These are phyloP conservation scores for Bombus pascuorum DNA, from an alignment of 1,140 invertebrate genomes.

Conservation along the genomic window DNA sequence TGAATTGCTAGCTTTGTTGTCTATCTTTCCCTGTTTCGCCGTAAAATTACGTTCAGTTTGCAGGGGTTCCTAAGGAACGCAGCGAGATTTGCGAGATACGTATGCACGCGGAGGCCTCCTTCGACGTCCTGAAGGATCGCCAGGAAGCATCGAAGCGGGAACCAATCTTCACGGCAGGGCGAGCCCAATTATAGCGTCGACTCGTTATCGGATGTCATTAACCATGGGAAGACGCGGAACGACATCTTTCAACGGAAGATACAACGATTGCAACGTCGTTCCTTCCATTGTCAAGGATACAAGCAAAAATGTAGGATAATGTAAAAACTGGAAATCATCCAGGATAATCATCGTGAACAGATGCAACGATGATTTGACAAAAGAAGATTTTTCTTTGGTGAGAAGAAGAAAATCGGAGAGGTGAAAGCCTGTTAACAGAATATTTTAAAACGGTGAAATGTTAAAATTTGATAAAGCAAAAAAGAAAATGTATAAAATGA, in stretches of 20 bases:
- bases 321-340: neutral
- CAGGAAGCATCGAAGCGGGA: neutral
- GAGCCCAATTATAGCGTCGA: conserved; percentile 38
- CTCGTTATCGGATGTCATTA: conserved; percentile 46
- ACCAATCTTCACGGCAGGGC: conserved; percentile 17
- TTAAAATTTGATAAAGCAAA: no score
- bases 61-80: neutral
- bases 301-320: neutral
- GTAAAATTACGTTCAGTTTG: conserved; percentile 58
- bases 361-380: neutral
- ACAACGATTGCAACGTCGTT: neutral
- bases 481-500: no score
- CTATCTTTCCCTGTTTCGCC: conserved; percentile 66
- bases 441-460: no score
- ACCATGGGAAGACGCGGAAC: neutral
- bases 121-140: conserved; percentile 13
- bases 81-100: no score
- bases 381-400: neutral
- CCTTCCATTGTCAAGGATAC: neutral
- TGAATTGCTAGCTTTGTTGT: conserved; percentile 24
- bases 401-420: no score
- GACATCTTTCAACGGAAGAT: neutral
- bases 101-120: neutral
- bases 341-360: neutral
- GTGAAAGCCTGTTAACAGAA: no score